Base-by-base conservation (phyloP, 53 echinoderm and acorn worm species). In the Echinarachnius parma region DNA sequence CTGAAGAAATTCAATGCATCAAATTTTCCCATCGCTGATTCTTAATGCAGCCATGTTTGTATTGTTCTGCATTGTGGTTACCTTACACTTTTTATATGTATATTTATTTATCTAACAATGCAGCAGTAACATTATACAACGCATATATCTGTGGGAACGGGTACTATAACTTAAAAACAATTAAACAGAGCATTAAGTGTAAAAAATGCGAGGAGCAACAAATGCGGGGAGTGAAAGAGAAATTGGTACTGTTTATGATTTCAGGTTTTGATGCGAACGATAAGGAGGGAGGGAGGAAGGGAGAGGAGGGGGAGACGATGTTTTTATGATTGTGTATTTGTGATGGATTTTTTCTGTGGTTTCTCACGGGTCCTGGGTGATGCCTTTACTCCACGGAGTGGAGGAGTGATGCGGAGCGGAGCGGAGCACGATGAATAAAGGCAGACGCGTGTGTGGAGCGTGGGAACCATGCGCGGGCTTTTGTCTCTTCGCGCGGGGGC, bases 371-470 rank as follows among this genome's bases (percentile, higher is more conserved):
- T 46, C n/a, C n/a, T n/a, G n/a, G n/a, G n/a, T n/a, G n/a, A n/a
- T n/a, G n/a, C n/a, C n/a, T n/a, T n/a, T n/a, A 39, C 7, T 39
- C 39, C 7, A 35, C 24, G 62, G 37, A 14, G 35, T 39, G 62
- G 62, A 35, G 25, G 20, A 18, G 25, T 0, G 35, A 62, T 28
- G 66, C 66, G n/a, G n/a, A n/a, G n/a, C 66, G 66, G 28, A 46
- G 48, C 66, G 66, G 31, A 33, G 66, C 1, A 27, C 48, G 29
- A 66, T 66, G 66, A 72, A 81, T 72, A 66, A 54, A 28, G 31
- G 19, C 14, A 28, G 54, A 30, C 83, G 83, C 83, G 83, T 83
- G 83, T 77, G 61, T 32, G 49, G 31, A 83, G 83, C 83, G 83
- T 83, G 83, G 83, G 83, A 83, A 83, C 66, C 58, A 46, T 21